Evolutionary conservation across 2,797 vertebrate genomes (phyloP).

Genomic region (Chaetophractus vellerosus): DNA sequence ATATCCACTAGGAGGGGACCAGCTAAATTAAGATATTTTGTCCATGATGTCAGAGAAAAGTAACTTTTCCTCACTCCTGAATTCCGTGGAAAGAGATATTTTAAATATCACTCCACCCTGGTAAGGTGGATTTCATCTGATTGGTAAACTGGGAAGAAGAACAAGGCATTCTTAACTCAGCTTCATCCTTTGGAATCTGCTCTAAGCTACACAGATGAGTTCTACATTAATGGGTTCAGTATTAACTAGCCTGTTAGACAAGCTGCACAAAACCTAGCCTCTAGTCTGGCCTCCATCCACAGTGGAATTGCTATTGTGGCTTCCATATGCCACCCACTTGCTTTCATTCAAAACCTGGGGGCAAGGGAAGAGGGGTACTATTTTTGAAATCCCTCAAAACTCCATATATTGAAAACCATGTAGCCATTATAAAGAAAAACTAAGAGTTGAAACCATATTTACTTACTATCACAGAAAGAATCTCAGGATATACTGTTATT

Average conservation of each 20-base stretch:
- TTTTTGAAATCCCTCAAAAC: slow-evolving; percentile 26
- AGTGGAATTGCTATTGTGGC: neutral
- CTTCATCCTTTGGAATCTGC: neutral
- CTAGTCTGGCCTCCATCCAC: neutral
- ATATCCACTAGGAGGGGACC: neutral
- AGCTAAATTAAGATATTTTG: neutral
- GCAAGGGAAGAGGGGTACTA: neutral
- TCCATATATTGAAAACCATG: neutral
- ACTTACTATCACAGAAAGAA: slow-evolving; percentile 22
- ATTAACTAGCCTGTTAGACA: neutral
- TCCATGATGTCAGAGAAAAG: neutral
- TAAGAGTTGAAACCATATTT: neutral
- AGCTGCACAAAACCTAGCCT: neutral
- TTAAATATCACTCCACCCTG: neutral
- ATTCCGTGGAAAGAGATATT: neutral
- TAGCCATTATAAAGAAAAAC: neutral
- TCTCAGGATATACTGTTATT: neutral
- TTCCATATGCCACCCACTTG: neutral
- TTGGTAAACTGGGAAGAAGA: neutral
- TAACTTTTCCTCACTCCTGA: neutral
- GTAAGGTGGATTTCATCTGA: neutral
- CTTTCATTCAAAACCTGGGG: neutral
- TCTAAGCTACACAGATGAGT: neutral
- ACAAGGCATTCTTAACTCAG: neutral
- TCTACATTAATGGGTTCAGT: neutral